Evolutionary conservation across 2,113 vertebrate species (phyloP).

Genomic region (Lasiurus borealis): DNA sequence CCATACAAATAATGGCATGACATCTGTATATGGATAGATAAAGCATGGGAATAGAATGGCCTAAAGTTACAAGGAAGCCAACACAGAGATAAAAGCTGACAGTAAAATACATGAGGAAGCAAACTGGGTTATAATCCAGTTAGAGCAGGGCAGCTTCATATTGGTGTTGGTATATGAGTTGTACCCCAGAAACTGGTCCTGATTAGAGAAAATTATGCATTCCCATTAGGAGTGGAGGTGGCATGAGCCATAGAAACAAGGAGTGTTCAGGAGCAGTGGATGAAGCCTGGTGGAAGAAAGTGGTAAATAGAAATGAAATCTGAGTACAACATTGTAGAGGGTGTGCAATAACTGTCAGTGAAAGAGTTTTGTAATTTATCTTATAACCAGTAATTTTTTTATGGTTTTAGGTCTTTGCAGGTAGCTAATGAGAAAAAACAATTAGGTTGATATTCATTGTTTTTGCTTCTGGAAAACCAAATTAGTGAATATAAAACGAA

Average conservation of each 20-base stretch:
- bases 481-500: background rate
- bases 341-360: background rate
- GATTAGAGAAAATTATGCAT: background rate
- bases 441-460: background rate
- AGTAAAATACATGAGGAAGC: background rate
- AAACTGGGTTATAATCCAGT: background rate
- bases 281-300: background rate
- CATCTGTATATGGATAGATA: conserved; percentile 22
- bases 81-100: background rate
- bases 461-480: conserved; percentile 24
- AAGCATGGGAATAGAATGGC: background rate
- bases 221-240: background rate
- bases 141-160: background rate
- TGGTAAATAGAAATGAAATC: background rate
- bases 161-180: background rate
- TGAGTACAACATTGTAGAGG: background rate
- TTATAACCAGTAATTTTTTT: background rate
- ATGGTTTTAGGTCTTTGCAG: background rate
- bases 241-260: background rate
- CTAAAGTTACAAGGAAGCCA: background rate
- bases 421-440: background rate
- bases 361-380: background rate
- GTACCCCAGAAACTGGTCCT: background rate
- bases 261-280: background rate
- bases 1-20: background rate